Conservation (phyloP, 2,888 invertebrate genomes). For the Aelia acuminata region DNA sequence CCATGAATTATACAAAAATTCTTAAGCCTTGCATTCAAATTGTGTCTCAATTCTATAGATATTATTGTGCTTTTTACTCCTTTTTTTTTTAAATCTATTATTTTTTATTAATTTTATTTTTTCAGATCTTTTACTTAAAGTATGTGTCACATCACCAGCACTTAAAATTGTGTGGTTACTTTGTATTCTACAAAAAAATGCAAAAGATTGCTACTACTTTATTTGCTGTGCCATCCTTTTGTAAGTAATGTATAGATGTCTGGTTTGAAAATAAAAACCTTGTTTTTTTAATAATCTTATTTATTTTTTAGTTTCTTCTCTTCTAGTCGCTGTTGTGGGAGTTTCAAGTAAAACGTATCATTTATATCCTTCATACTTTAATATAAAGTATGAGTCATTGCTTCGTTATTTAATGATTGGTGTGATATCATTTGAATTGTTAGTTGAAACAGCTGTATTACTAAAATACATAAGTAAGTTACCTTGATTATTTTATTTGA, state of each 20-base stretch:
- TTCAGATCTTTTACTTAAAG: background rate
- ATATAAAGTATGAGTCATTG: background rate
- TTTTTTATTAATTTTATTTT: constrained; percentile 6
- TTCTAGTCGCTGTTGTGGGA: background rate
- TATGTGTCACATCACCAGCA: constrained; percentile 32
- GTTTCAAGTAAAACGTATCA: background rate
- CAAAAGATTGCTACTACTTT: background rate
- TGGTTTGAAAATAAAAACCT: background rate
- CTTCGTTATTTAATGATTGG: constrained; percentile 16
- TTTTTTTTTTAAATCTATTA: too few species aligned
- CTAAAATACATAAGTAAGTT: background rate
- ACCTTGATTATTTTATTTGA: background rate
- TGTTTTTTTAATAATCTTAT: background rate
- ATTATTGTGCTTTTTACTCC: too few species aligned
- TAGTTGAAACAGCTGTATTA: constrained; percentile 16
- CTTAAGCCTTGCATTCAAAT: too few species aligned
- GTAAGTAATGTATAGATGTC: constrained; percentile 34
- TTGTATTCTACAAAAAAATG: constrained; percentile 41
- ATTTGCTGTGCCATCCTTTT: constrained; percentile 31
- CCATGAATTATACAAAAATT: too few species aligned
- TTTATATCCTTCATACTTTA: background rate
- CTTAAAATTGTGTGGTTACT: constrained; percentile 45
- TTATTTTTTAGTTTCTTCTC: constrained; percentile 30
- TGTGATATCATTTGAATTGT: background rate
- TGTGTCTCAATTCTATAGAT: too few species aligned